Percentiles rank a stretch among this genome's conserved stretches.
Evolutionary conservation across 2,113 vertebrate species (phyloP).

Genomic region (Cyphomyrus discorhynchus): DNA sequence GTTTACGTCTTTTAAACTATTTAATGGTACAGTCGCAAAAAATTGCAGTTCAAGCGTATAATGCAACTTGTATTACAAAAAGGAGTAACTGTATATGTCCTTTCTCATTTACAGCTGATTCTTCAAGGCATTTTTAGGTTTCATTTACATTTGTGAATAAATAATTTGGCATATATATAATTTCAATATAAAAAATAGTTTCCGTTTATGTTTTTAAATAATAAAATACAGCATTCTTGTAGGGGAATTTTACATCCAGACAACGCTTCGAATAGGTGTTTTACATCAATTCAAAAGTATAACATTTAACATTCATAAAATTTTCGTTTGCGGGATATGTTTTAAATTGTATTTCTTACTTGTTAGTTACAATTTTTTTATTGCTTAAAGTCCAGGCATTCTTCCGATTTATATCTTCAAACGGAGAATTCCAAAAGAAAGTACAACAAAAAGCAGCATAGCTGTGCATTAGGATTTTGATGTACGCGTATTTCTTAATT

Average conservation of each 20-base stretch:
- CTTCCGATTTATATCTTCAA: too few species aligned
- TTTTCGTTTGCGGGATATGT: too few species aligned
- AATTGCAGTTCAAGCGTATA: not conserved
- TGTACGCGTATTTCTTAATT: too few species aligned
- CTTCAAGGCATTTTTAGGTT: not conserved
- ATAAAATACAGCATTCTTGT: not conserved
- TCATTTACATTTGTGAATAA: not conserved
- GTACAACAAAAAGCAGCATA: too few species aligned
- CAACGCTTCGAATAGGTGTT: not conserved
- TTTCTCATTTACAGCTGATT: too few species aligned
- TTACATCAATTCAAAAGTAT: not conserved
- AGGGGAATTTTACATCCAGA: not conserved
- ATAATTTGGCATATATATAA: not conserved
- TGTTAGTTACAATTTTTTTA: too few species aligned
- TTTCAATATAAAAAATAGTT: not conserved
- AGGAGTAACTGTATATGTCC: not conserved
- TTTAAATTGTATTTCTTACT: too few species aligned
- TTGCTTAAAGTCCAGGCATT: too few species aligned
- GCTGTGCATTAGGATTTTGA: too few species aligned
- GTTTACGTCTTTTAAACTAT: too few species aligned
- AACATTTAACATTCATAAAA: too few species aligned
- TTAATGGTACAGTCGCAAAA: not conserved
- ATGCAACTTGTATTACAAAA: not conserved
- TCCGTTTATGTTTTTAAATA: not conserved
- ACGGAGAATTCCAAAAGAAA: too few species aligned